Base-by-base conservation (phyloP, 2,888 invertebrate genomes). In the Cosmopolites sordidus region DNA sequence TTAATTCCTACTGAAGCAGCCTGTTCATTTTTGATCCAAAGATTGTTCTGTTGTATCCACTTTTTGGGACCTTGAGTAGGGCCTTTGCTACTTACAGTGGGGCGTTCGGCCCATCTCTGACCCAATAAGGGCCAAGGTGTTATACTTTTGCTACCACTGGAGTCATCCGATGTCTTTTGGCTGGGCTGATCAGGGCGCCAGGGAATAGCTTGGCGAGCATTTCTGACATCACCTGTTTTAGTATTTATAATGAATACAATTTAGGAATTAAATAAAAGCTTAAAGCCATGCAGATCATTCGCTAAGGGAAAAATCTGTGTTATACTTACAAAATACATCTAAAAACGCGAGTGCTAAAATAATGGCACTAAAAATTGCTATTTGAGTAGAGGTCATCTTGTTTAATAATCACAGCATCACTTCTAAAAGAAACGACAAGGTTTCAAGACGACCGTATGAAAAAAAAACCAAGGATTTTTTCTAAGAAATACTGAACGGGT, bases 121-220 rank as follows among this genome's bases (percentile, higher is more conserved):
- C 66, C 65, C 47, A 68, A 60, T 16, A 60, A 54, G 12, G 68
- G 68, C 68, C 68, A 67, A 16, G 66, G 65, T 1, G 69, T 68
- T 5, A 62, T 62, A 16, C 52, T 52, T 53, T 53, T 56, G 16
- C 42, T 37, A 43, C 48, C 55, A n/a, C 22, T 22, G 4, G 22
- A 14, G 1, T 39, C 38, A 9, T 17, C 39, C 8, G 17, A 3
- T 27, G 27, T 17, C 38, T 44, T 50, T 22, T 22, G 38, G 30
- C 12, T 29, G 16, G 45, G 15, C 15, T 51, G 39, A 8, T 39
- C 16, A 17, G 14, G 18, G 15, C 33, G 42, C 12, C 17, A 12
- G 14, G 15, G 45, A 11, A 12, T 16, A 8, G 45, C 29, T 41
- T 45, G 41, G 11, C 30, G 33, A 6, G 15, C 11, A 18, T 51